These are phyloP conservation scores for Pseudococcus viburni DNA, from an alignment of 2,888 invertebrate species.

Conservation along the genomic window DNA sequence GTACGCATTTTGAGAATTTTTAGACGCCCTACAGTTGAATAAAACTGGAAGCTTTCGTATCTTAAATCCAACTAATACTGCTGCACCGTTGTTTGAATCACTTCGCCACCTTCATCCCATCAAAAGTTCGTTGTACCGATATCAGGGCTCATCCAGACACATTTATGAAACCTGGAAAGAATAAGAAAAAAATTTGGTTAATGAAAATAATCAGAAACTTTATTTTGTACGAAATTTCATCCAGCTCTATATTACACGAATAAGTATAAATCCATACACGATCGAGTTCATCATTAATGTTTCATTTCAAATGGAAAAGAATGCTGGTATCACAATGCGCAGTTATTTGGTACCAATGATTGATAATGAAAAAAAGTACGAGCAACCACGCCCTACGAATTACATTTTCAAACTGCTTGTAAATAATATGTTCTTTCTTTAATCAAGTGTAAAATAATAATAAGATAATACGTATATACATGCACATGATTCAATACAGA, in stretches of 20 bases:
- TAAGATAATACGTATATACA: background rate
- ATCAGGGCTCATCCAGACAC: too few relatives aligned
- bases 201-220: background rate
- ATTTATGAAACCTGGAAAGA: background rate
- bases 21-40: too few relatives aligned
- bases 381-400: background rate
- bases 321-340: background rate
- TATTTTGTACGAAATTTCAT: constrained; percentile 18
- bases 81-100: too few relatives aligned
- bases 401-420: background rate
- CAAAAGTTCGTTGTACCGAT: too few relatives aligned
- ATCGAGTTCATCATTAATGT: background rate
- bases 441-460: background rate
- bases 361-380: background rate
- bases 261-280: background rate
- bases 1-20: too few relatives aligned
- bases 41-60: too few relatives aligned
- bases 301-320: background rate
- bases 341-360: background rate
- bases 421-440: background rate
- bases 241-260: background rate
- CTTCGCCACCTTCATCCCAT: too few relatives aligned
- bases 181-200: background rate
- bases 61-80: too few relatives aligned
- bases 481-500: background rate